Percentiles rank a stretch among this genome's conserved stretches.
Evolutionary conservation across 2,888 invertebrate genomes (phyloP).

Genomic region (Petrolisthes manimaculis): DNA sequence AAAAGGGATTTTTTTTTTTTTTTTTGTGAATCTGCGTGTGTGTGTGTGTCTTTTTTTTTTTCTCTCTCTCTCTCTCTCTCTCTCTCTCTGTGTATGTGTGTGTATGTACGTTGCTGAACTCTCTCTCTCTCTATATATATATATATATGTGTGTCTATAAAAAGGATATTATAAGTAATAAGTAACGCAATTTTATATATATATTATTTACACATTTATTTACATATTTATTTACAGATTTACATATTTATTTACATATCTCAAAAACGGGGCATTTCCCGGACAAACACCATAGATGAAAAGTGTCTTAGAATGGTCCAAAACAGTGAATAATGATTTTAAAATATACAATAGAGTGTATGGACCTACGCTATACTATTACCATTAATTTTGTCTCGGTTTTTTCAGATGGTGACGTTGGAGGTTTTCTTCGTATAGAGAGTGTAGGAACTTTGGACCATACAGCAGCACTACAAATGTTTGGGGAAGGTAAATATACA

Average conservation of each 20-base stretch:
- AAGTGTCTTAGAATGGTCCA: too few relatives aligned
- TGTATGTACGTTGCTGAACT: conserved; percentile 21
- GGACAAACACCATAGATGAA: too few relatives aligned
- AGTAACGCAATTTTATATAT: not conserved
- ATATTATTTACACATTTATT: too few relatives aligned
- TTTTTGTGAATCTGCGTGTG: not conserved
- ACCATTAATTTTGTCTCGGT: too few relatives aligned
- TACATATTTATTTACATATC: not conserved
- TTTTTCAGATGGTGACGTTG: conserved; percentile 32
- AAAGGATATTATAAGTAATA: not conserved
- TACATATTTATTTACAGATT: not conserved
- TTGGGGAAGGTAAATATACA: conserved; percentile 53
- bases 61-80: too few relatives aligned
- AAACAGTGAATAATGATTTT: too few relatives aligned
- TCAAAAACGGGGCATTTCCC: too few relatives aligned
- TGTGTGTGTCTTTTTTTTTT: not conserved
- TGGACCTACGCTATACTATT: conserved; percentile 3
- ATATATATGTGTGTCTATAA: conserved; percentile 9
- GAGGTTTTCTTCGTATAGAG: conserved; percentile 58
- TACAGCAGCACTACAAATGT: conserved; percentile 55
- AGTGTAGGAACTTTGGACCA: conserved; percentile 55
- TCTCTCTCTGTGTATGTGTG: not conserved
- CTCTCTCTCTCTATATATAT: too few relatives aligned
- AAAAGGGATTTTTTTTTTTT: not conserved
- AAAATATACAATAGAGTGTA: too few relatives aligned